Evolutionary conservation across 2,888 invertebrate genomes (phyloP).

Genomic region (Ormyrus thymus): DNA sequence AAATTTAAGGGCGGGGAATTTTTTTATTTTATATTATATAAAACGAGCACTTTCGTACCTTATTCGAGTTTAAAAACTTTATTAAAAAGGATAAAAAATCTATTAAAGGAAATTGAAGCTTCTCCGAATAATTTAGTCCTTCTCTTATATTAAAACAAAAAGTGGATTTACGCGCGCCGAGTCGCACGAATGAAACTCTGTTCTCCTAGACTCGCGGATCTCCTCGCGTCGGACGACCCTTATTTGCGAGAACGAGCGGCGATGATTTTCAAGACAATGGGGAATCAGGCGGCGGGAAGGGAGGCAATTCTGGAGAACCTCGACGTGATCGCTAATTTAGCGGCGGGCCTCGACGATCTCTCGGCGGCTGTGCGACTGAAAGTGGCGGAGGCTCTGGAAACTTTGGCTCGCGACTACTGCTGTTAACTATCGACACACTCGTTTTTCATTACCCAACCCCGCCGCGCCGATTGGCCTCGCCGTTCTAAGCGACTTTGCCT

Average conservation of each 20-base stretch:
- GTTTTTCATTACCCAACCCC: too few species aligned
- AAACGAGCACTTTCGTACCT: too few species aligned
- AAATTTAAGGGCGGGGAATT: too few species aligned
- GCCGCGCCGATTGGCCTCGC: neutral
- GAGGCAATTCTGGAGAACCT: conserved; percentile 71
- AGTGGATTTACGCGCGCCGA: too few species aligned
- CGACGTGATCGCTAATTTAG: conserved; percentile 68
- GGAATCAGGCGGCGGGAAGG: conserved; percentile 71
- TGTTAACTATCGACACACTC: neutral
- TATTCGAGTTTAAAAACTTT: neutral
- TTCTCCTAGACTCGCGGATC: conserved; percentile 67
- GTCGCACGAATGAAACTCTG: too few species aligned
- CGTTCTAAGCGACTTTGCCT: neutral
- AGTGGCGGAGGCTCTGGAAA: conserved; percentile 72
- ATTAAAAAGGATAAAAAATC: neutral
- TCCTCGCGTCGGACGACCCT: conserved; percentile 66
- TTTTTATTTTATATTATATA: too few species aligned
- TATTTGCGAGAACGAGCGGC: conserved; percentile 73
- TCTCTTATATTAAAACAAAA: neutral
- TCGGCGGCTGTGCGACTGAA: conserved; percentile 70
- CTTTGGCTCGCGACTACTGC: conserved; percentile 63
- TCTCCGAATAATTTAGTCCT: neutral
- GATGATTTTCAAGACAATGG: conserved; percentile 70
- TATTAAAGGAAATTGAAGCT: conserved; percentile 2
- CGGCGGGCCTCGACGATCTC: conserved; percentile 68